Evolutionary conservation across 2,888 invertebrate species (phyloP).

Genomic region (Ophion ventricosus): DNA sequence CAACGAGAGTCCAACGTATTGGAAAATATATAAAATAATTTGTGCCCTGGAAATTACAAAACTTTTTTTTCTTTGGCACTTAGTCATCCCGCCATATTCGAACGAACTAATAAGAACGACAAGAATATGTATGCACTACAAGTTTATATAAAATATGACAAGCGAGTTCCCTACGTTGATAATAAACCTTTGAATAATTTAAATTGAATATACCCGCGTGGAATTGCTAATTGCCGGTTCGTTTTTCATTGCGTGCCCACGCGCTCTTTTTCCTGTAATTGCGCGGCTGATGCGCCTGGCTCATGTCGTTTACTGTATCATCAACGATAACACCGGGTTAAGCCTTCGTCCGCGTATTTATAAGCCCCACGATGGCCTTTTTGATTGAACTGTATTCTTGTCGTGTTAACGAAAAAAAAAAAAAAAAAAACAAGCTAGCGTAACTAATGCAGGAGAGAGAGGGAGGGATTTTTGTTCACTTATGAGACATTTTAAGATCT

Average conservation of each 20-base stretch:
- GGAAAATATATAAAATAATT: slow-evolving; percentile 3
- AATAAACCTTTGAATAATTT: slow-evolving; percentile 77
- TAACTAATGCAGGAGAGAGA: too few relatives aligned
- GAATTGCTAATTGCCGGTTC: slow-evolving; percentile 71
- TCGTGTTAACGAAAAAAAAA: too few relatives aligned
- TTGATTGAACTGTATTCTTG: too few relatives aligned
- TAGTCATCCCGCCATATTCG: too few relatives aligned
- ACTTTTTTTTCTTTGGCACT: too few relatives aligned
- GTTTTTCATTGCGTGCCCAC: slow-evolving; percentile 56
- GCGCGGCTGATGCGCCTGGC: slow-evolving; percentile 20
- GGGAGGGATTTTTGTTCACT: too few relatives aligned
- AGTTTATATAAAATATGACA: slow-evolving; percentile 34
- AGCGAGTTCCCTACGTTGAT: slow-evolving; percentile 66
- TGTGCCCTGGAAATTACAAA: not conserved
- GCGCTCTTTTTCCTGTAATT: slow-evolving; percentile 53
- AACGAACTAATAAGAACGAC: too few relatives aligned
- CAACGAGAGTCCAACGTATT: slow-evolving; percentile 12
- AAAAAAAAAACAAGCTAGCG: too few relatives aligned
- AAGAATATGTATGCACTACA: too few relatives aligned
- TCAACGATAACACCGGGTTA: not conserved
- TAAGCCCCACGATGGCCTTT: not conserved
- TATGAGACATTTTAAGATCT: too few relatives aligned
- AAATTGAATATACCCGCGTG: slow-evolving; percentile 75
- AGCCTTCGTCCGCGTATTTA: not conserved
- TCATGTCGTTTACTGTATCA: not conserved